Base-by-base conservation (phyloP, 2,797 vertebrate species). In the Pangasius larnaudii region DNA sequence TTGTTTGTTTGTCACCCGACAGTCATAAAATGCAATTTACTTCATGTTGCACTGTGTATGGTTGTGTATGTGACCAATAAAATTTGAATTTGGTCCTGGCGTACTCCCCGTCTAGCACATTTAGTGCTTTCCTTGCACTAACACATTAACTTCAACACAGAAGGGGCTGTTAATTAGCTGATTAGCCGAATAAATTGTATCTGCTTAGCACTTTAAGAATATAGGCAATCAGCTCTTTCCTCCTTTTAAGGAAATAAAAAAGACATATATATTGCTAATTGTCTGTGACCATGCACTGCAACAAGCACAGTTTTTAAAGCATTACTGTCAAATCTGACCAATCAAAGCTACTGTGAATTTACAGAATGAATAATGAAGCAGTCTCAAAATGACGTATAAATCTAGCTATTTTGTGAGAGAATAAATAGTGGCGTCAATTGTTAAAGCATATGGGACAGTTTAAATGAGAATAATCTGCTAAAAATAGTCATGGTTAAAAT, bases 401-500 rank as follows among this genome's bases (percentile, higher is more conserved):
- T 58, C 53, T 13, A 80, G 78, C 56, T 80, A 53, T 65, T 30
- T 83, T 58, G 18, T 51, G 51, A 65, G 14, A 30, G 39, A 83
- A 83, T 83, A 83, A 83, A 83, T 65, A 83, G 59, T 30, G 10
- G 7, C 49, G 24, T 65, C 39, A 83, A 65, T 49, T 65, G 80
- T 65, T 65, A 30, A 49, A 83, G 59, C 61, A 83, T 49, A 63
- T 83, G 80, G 59, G 80, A 65, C 42, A 83, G 80, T 65, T 83
- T 83, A 65, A 83, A 65, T 65, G 27, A 49, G 59, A 82, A 83
- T 83, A 83, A 83, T 83, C 61, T 83, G 24, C 59, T 83, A 83
- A 83, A 83, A 83, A 83, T 83, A 83, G 61, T 83, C 65, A 42
- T 65, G 80, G 80, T 65, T 83, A 22, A 83, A 65, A 65, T 83